Conservation (phyloP, 2,113 vertebrate genomes). For the Acrocephalus kingi region DNA sequence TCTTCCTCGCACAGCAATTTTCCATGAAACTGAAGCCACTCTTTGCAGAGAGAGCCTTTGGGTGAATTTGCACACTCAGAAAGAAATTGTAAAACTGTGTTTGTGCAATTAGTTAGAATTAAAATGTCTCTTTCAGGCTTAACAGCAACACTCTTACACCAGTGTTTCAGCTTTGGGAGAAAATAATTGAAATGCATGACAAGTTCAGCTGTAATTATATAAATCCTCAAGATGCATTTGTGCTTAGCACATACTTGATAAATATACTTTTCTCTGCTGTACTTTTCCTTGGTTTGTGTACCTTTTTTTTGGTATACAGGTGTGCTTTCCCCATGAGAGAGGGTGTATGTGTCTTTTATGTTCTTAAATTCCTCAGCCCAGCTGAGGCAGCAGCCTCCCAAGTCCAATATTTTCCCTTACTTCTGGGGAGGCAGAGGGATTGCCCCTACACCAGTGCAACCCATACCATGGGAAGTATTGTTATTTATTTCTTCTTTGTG, state of each 20-base stretch:
- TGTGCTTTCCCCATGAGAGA: background rate
- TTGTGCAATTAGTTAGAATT: background rate
- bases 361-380: background rate
- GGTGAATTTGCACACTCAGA: background rate
- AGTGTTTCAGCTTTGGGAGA: background rate
- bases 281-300: background rate
- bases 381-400: background rate
- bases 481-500: background rate
- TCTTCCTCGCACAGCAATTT: background rate
- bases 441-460: background rate
- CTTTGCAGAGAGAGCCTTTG: background rate
- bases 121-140: background rate
- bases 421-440: background rate
- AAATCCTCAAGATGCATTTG: background rate
- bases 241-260: background rate
- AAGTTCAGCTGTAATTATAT: background rate
- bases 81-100: background rate
- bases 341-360: background rate
- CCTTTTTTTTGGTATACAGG: background rate
- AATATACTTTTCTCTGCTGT: background rate
- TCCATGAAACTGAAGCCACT: background rate
- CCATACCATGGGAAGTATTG: rapidly evolving
- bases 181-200: background rate
- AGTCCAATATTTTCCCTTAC: background rate
- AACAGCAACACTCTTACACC: background rate